A percentile compares a stretch with the other conserved stretches of the same genome.
Evolutionary conservation across 2,113 vertebrate genomes (phyloP).

Genomic region (Petaurus breviceps): DNA sequence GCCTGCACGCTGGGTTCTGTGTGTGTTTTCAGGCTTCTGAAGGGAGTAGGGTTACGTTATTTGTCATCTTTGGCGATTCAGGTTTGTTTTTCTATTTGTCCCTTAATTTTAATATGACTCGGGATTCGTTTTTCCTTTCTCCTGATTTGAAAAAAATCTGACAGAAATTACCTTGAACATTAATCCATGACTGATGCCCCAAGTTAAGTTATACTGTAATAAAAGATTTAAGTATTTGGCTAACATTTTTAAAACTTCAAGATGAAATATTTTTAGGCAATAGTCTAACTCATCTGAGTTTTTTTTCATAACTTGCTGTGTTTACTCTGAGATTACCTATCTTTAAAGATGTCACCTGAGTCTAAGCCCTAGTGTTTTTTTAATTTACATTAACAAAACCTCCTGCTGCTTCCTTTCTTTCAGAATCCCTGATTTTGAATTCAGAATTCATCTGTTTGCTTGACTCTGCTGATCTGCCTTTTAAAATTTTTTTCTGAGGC

Average conservation of each 20-base stretch:
- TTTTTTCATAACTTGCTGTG: background rate
- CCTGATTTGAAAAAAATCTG: slow-evolving; percentile 3
- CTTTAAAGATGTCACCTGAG: background rate
- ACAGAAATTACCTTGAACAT: background rate
- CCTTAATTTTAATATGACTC: slow-evolving; percentile 13
- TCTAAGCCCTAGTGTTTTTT: background rate
- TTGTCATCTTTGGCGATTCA: slow-evolving; percentile 6
- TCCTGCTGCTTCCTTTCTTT: background rate
- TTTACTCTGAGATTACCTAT: background rate
- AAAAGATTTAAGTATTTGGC: background rate
- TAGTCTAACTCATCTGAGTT: background rate
- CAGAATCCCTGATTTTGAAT: background rate
- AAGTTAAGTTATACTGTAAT: background rate
- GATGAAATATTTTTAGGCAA: background rate
- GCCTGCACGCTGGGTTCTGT: slow-evolving; percentile 36
- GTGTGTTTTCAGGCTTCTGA: slow-evolving; percentile 42
- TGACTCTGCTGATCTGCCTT: background rate
- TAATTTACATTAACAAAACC: background rate
- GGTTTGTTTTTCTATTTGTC: background rate
- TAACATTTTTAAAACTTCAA: background rate
- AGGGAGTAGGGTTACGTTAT: slow-evolving; percentile 4
- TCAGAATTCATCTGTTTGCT: background rate
- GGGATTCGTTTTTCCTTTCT: background rate
- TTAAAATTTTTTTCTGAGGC: background rate
- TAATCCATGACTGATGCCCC: background rate